Percentiles rank a stretch among this genome's conserved stretches.
Evolutionary conservation across 2,797 vertebrate species (phyloP).

Genomic region (Eurystomus glaucurus): DNA sequence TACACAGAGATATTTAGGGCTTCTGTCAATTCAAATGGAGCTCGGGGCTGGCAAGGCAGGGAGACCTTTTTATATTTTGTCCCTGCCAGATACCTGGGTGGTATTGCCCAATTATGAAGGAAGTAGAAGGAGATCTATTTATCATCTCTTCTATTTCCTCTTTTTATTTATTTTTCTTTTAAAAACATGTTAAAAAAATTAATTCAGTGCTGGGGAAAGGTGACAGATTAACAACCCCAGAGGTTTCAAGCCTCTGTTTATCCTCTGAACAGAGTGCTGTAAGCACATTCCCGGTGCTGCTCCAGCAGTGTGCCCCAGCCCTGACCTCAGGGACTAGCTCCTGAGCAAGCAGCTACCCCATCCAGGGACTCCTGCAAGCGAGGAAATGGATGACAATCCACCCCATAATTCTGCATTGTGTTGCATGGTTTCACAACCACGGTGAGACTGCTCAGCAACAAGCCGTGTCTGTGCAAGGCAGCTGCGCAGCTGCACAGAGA

Average conservation of each 20-base stretch:
- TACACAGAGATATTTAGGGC: background rate
- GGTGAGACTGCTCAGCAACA: background rate
- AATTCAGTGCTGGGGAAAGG: conserved; percentile 57
- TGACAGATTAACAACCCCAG: conserved; percentile 74
- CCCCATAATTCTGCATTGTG: fast-evolving
- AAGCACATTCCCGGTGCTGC: background rate
- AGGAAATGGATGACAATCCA: background rate
- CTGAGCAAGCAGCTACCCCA: background rate
- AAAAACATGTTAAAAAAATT: conserved; percentile 68
- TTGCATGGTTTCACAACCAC: background rate
- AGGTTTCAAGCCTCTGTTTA: conserved; percentile 63
- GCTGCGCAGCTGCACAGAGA: background rate
- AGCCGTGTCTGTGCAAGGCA: background rate
- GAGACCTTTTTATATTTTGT: background rate
- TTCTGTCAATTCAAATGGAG: background rate
- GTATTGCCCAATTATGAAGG: conserved; percentile 27
- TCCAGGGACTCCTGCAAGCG: background rate
- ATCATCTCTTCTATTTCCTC: conserved; percentile 59
- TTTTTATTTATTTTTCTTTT: conserved; percentile 72
- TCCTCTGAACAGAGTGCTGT: background rate
- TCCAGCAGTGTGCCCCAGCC: background rate
- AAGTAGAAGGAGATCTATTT: conserved; percentile 37
- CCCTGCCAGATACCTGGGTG: conserved; percentile 44
- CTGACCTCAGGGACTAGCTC: conserved; percentile 50
- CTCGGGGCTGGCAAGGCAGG: background rate